Percentiles rank a stretch among this genome's conserved stretches.
These are phyloP conservation scores for Charadrius vociferus DNA, from an alignment of 2,113 vertebrate genomes.

Conservation along the genomic window DNA sequence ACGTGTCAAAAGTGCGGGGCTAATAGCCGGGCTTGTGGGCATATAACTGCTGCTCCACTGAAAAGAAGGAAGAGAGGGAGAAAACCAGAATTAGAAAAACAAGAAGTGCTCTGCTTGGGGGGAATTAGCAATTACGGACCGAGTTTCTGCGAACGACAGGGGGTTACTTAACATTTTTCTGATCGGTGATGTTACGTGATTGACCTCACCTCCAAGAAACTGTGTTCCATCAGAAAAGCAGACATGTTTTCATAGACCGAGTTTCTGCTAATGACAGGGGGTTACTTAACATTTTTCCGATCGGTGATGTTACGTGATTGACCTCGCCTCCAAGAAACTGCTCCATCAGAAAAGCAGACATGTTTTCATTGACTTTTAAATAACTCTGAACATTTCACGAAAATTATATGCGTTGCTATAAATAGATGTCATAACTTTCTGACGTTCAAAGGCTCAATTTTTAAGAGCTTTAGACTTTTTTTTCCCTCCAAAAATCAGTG, in stretches of 20 bases:
- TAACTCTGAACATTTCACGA: background rate
- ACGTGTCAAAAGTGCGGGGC: background rate
- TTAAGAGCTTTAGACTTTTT: background rate
- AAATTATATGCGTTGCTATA: background rate
- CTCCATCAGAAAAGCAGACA: background rate
- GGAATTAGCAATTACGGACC: background rate
- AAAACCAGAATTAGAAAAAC: background rate
- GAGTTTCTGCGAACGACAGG: background rate
- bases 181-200: background rate
- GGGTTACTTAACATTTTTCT: background rate
- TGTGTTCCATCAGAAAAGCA: constrained; percentile 1
- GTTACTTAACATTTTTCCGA: background rate
- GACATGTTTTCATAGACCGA: background rate
- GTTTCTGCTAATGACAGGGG: background rate
- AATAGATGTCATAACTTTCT: background rate
- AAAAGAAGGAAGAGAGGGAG: background rate
- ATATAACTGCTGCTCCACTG: background rate
- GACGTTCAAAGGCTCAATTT: background rate
- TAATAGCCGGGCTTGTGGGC: background rate
- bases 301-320: background rate
- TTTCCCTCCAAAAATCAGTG: background rate
- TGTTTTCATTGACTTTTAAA: background rate
- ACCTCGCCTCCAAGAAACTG: background rate
- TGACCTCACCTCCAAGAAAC: background rate
- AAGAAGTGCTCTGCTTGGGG: background rate